Evolutionary conservation across 2,797 vertebrate species (phyloP).

Genomic region (Malurus splendens): DNA sequence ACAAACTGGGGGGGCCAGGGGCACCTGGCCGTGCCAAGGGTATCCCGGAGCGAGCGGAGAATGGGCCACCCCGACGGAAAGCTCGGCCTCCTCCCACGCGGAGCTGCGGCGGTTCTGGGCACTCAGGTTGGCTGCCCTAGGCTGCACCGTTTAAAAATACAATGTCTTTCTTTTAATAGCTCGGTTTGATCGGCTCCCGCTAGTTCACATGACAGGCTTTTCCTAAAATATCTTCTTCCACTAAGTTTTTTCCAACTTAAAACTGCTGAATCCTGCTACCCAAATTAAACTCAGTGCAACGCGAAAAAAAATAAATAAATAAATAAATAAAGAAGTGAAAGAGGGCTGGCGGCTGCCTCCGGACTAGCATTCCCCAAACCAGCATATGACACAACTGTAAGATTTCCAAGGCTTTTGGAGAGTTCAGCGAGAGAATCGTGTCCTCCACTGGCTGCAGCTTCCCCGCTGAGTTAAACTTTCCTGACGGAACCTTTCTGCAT

Average conservation of each 20-base stretch:
- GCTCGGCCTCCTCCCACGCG: conserved; percentile 56
- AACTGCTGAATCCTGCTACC: conserved; percentile 72
- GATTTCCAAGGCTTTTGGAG: conserved; percentile 70
- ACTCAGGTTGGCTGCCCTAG: conserved; percentile 59
- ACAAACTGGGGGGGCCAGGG: not conserved
- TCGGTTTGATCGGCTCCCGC: conserved; percentile 50
- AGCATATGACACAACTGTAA: conserved; percentile 69
- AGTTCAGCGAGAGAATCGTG: conserved; percentile 56
- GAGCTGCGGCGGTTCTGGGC: conserved; percentile 47
- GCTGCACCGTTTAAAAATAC: conserved; percentile 63
- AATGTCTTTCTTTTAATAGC: conserved; percentile 74
- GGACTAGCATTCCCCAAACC: conserved; percentile 68
- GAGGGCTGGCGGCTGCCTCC: conserved; percentile 53
- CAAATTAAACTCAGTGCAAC: conserved; percentile 60
- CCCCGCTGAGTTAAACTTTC: conserved; percentile 71
- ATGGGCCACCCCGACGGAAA: conserved; percentile 59
- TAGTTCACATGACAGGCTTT: conserved; percentile 68
- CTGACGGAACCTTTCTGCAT: conserved; percentile 57
- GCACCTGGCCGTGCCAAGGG: not conserved
- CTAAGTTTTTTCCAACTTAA: conserved; percentile 69
- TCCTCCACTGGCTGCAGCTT: conserved; percentile 59
- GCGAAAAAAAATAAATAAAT: not conserved
- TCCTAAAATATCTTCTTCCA: conserved; percentile 73
- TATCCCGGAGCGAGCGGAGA: conserved; percentile 44
- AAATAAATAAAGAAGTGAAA: conserved; percentile 34